Conservation (phyloP, 1,140 invertebrate genomes). For the Dendroctonus ponderosae region DNA sequence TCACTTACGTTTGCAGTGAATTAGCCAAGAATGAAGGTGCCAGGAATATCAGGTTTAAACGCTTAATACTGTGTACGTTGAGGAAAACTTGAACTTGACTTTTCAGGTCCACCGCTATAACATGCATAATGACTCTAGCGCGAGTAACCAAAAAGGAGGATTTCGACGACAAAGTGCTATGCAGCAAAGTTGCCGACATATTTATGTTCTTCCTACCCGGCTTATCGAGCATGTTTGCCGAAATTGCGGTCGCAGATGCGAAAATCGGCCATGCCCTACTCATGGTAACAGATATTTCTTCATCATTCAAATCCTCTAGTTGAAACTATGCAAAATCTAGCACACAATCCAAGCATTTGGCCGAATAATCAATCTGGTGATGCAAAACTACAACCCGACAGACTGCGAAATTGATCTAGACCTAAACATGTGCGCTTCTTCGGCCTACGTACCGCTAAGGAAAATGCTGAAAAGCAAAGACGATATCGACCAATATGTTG, state of each 20-base stretch:
- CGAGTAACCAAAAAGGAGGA: conserved; percentile 54
- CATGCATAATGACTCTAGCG: conserved; percentile 59
- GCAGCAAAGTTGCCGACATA: conserved; percentile 56
- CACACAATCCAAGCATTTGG: conserved; percentile 54
- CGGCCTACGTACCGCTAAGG: conserved; percentile 19
- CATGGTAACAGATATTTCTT: conserved; percentile 50
- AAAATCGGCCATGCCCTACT: conserved; percentile 62
- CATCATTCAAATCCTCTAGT: no score
- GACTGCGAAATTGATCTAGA: conserved; percentile 31
- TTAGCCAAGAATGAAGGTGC: conserved; percentile 61
- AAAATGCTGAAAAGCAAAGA: conserved; percentile 39
- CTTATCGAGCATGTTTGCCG: conserved; percentile 57
- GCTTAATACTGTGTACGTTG: not conserved
- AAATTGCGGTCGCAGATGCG: conserved; percentile 56
- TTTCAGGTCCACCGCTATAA: conserved; percentile 51
- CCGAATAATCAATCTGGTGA: conserved; percentile 53
- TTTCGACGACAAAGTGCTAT: conserved; percentile 49
- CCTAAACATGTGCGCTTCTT: conserved; percentile 18
- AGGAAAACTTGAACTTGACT: conserved; percentile 12
- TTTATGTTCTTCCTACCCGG: conserved; percentile 65
- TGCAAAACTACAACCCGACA: conserved; percentile 50
- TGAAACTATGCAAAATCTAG: conserved; percentile 38
- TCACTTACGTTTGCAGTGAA: conserved; percentile 58
- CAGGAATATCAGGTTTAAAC: conserved; percentile 55
- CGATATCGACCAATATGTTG: conserved; percentile 51